Evolutionary conservation across 2,797 vertebrate genomes (phyloP).

Genomic region (Echeneis naucrates): DNA sequence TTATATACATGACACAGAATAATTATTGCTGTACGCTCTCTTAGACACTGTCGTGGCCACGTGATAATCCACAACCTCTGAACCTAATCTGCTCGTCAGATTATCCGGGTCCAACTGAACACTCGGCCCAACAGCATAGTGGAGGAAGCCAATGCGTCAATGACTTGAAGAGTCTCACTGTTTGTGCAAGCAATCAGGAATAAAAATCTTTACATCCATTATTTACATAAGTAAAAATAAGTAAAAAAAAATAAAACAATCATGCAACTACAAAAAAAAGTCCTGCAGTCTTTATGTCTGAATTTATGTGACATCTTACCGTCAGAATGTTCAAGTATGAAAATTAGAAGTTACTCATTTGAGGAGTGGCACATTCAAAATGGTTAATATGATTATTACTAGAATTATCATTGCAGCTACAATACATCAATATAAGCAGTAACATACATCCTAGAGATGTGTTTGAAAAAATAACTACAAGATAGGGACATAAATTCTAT

Average conservation of each 20-base stretch:
- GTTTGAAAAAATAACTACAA: too few relatives aligned
- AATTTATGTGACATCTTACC: too few relatives aligned
- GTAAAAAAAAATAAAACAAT: too few relatives aligned
- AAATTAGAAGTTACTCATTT: too few relatives aligned
- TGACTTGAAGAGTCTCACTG: neutral
- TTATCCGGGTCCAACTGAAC: slow-evolving; percentile 58
- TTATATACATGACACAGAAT: slow-evolving; percentile 22
- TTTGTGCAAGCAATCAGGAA: neutral
- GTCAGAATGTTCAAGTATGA: too few relatives aligned
- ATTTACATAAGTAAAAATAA: neutral
- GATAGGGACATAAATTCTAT: neutral
- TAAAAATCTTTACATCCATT: neutral
- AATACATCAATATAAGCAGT: neutral
- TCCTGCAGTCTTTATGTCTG: neutral
- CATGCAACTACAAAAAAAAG: neutral
- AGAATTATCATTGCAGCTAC: neutral
- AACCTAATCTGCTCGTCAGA: slow-evolving; percentile 68
- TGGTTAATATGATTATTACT: too few relatives aligned
- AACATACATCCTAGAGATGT: too few relatives aligned
- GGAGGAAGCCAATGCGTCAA: slow-evolving; percentile 39
- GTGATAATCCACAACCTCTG: slow-evolving; percentile 63
- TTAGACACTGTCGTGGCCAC: slow-evolving; percentile 53
- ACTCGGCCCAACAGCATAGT: slow-evolving; percentile 22
- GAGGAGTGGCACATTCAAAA: too few relatives aligned
- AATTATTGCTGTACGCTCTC: slow-evolving; percentile 60